phyloP scores from a whole-genome alignment of 2,888 invertebrate species.

The Flexamia atlantica region DNA sequence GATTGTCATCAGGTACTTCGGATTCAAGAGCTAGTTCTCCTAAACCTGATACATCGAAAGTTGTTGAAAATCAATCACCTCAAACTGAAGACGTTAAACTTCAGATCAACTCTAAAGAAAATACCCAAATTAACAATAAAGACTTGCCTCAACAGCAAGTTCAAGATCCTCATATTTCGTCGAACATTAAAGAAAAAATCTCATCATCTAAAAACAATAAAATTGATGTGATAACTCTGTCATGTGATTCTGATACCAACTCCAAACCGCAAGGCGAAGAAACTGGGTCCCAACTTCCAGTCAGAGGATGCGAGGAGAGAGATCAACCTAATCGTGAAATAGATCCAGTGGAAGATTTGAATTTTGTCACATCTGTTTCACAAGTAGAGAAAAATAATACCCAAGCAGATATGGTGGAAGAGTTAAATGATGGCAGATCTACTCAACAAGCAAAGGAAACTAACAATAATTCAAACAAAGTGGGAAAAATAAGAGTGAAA shows the following conservation, averaged over 20 bases:
- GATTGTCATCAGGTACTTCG: neutral
- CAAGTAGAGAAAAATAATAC: too few species aligned
- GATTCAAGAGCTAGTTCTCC: too few species aligned
- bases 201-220: neutral
- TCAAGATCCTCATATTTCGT: neutral
- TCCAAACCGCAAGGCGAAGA: neutral
- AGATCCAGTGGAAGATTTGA: neutral
- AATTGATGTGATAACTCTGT: conserved; percentile 24
- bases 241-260: conserved; percentile 44
- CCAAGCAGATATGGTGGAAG: too few species aligned
- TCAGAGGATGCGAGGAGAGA: neutral
- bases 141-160: too few species aligned
- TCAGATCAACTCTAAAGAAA: too few species aligned
- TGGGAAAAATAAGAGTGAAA: conserved; percentile 40
- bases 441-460: neutral
- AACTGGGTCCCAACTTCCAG: neutral
- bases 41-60: neutral
- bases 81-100: neutral
- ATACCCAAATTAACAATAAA: too few species aligned
- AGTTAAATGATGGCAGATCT: neutral
- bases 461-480: conserved; percentile 14
- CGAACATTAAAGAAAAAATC: neutral
- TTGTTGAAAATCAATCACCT: neutral
- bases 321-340: too few species aligned
- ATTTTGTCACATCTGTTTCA: neutral